A percentile compares a stretch with the other conserved stretches of the same genome.
Conservation (phyloP, 2,888 invertebrate species). For the Pocota personata region DNA sequence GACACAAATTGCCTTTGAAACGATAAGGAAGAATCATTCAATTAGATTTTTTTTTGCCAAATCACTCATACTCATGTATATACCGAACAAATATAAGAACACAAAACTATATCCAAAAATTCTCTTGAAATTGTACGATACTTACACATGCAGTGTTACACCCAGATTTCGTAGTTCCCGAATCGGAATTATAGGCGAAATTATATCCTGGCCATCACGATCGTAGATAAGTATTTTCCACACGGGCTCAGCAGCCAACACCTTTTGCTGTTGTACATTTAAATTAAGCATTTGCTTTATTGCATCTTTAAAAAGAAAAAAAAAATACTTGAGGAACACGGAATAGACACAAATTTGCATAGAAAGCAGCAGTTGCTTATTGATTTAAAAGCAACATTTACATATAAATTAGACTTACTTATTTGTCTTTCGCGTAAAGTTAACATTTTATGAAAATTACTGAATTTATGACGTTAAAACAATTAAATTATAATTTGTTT, state of each 20-base stretch:
- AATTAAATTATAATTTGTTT: slow-evolving; percentile 1
- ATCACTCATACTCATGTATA: no score
- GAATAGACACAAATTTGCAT: not conserved
- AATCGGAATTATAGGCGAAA: slow-evolving; percentile 97
- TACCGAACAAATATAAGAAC: no score
- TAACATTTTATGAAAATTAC: slow-evolving; percentile 84
- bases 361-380: not conserved
- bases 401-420: slow-evolving; percentile 83
- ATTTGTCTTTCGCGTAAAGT: slow-evolving; percentile 89
- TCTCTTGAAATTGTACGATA: slow-evolving; percentile 72
- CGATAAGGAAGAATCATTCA: no score
- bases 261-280: slow-evolving; percentile 91
- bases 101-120: no score
- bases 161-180: slow-evolving; percentile 98
- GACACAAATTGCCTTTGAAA: no score
- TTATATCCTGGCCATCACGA: slow-evolving; percentile 98
- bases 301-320: slow-evolving; percentile 87
- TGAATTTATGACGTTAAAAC: not conserved
- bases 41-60: no score
- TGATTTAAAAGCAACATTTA: not conserved
- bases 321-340: slow-evolving; percentile 9
- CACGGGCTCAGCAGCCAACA: slow-evolving; percentile 91
- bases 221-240: slow-evolving; percentile 99
- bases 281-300: slow-evolving; percentile 98
- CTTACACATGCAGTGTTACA: slow-evolving; percentile 98